These are phyloP conservation scores for Antheraea mylitta DNA, from an alignment of 1,140 invertebrate species.

Conservation along the genomic window DNA sequence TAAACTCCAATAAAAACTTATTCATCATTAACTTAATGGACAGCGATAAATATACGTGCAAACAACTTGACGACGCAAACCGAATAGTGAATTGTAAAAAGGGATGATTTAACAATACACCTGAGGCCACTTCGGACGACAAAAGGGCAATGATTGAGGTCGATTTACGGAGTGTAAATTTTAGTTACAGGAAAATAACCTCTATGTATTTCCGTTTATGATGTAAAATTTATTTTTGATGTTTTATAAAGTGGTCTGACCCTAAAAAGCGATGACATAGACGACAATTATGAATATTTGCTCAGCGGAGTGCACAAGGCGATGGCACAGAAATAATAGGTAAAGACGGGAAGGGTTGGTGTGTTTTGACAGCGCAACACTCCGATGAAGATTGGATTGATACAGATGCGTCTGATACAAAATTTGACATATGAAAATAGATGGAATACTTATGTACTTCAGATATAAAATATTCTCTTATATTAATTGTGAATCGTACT, in stretches of 20 bases:
- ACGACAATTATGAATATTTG: conserved; percentile 54
- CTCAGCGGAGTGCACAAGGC: conserved; percentile 36
- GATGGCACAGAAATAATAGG: conserved; percentile 46
- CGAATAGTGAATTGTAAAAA: conserved; percentile 5
- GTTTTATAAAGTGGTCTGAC: conserved; percentile 11
- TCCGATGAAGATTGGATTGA: conserved; percentile 30
- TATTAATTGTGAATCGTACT: no score
- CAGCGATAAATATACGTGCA: background rate
- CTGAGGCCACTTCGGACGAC: conserved; percentile 33
- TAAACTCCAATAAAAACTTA: background rate
- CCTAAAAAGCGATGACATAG: conserved; percentile 30
- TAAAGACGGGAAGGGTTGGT: conserved; percentile 42
- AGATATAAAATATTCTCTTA: no score
- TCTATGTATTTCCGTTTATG: conserved; percentile 1
- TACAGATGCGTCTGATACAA: conserved; percentile 5
- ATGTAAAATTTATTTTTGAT: conserved; percentile 10
- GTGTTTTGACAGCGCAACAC: conserved; percentile 26
- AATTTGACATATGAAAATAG: background rate
- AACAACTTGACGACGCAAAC: background rate
- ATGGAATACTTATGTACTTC: background rate
- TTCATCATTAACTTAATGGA: background rate
- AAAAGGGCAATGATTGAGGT: conserved; percentile 35
- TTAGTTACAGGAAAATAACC: conserved; percentile 12
- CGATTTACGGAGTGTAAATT: conserved; percentile 2
- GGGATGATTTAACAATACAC: conserved; percentile 32